Conservation (phyloP, 2,113 vertebrate genomes). For the Dolichotis patagonum region DNA sequence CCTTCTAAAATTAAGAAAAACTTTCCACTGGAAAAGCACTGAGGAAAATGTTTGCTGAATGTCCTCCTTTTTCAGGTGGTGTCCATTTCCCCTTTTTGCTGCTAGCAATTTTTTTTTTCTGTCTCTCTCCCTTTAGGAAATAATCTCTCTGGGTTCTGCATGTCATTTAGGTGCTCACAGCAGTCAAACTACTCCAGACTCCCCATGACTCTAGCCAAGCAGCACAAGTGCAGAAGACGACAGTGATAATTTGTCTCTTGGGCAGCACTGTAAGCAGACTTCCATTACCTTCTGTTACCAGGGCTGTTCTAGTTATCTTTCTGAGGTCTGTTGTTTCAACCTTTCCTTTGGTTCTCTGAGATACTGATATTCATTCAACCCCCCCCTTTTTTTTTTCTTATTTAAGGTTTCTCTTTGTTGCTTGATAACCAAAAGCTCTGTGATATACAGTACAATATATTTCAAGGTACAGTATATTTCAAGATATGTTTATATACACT, state of each 20-base stretch:
- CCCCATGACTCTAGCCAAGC: not conserved
- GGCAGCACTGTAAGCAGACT: not conserved
- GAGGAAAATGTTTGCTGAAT: not conserved
- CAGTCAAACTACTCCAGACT: not conserved
- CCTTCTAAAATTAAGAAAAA: not conserved
- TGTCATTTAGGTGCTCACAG: not conserved
- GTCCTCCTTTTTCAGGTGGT: not conserved
- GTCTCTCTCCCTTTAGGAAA: not conserved
- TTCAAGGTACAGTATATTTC: no score
- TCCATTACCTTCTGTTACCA: not conserved
- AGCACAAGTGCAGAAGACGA: not conserved
- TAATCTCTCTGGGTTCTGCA: not conserved
- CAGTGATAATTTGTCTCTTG: not conserved
- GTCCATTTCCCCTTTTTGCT: not conserved
- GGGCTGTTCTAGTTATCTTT: not conserved
- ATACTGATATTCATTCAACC: not conserved
- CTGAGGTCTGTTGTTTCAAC: not conserved
- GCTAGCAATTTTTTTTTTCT: not conserved
- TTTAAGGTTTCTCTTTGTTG: not conserved
- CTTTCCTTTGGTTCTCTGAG: no score
- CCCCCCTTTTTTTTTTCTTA: no score
- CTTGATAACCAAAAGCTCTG: not conserved
- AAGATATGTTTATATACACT: not conserved
- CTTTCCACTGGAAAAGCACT: not conserved
- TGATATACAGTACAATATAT: rapidly evolving